A percentile compares a stretch with the other conserved stretches of the same genome.
phyloP scores from a whole-genome alignment of 2,888 invertebrate species.

The Eilema caniola region DNA sequence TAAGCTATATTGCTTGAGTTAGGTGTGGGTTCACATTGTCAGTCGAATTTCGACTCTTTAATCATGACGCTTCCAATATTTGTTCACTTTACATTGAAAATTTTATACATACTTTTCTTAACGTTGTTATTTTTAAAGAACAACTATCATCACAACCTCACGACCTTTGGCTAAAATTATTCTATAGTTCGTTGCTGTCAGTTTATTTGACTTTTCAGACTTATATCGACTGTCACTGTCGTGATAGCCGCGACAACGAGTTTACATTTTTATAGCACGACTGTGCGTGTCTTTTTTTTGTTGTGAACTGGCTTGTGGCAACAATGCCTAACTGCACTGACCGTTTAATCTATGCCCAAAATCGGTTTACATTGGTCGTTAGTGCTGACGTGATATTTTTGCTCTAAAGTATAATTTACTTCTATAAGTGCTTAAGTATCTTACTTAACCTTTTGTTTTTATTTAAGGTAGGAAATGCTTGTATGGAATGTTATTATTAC shows the following conservation, averaged over 20 bases:
- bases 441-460: too few species aligned
- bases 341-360: not conserved
- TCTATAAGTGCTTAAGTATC: not conserved
- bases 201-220: not conserved
- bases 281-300: not conserved
- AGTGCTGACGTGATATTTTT: not conserved
- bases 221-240: not conserved
- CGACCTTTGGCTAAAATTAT: not conserved
- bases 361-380: not conserved
- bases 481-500: too few species aligned
- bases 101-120: not conserved
- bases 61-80: not conserved
- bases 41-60: not conserved
- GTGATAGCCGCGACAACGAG: not conserved
- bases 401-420: not conserved
- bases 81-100: not conserved
- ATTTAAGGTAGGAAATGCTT: too few species aligned
- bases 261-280: conserved; percentile 4
- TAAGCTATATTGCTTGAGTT: too few species aligned
- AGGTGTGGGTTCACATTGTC: too few species aligned
- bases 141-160: not conserved
- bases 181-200: not conserved
- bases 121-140: not conserved
- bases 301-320: not conserved
- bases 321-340: conserved; percentile 1